Percentiles rank a stretch among this genome's conserved stretches.
Conservation (phyloP, 2,797 vertebrate genomes). For the Spondyliosoma cantharus region DNA sequence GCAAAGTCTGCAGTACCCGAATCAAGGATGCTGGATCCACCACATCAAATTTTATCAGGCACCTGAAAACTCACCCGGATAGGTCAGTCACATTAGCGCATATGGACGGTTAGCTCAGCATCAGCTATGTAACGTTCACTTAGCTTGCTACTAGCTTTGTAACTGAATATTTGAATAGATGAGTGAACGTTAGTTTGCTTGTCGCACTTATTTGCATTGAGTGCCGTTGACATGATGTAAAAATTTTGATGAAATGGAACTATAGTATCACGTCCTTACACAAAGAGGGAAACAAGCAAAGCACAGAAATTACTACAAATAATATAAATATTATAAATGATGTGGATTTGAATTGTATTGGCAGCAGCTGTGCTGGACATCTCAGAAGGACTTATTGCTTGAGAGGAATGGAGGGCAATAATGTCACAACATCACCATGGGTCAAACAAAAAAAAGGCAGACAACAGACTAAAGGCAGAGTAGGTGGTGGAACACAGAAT, state of each 20-base stretch:
- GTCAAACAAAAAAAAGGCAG: slow-evolving; percentile 27
- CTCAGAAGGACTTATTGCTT: neutral
- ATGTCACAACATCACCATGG: slow-evolving; percentile 20
- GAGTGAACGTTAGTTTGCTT: too few relatives aligned
- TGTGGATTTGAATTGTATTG: neutral
- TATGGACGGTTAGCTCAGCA: too few relatives aligned
- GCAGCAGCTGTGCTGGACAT: slow-evolving; percentile 13
- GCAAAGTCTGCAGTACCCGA: too few relatives aligned
- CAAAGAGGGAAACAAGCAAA: neutral
- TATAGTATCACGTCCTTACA: neutral
- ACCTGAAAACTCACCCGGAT: too few relatives aligned
- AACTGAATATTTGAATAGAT: too few relatives aligned
- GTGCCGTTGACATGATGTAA: too few relatives aligned
- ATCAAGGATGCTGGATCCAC: too few relatives aligned
- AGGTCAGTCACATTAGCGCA: too few relatives aligned
- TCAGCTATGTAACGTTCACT: too few relatives aligned
- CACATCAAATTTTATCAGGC: too few relatives aligned
- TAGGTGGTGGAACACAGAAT: slow-evolving; percentile 13
- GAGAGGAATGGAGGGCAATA: neutral
- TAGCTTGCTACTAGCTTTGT: too few relatives aligned
- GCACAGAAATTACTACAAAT: neutral
- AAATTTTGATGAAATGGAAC: neutral
- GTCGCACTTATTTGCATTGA: too few relatives aligned
- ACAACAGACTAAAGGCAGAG: slow-evolving; percentile 25
- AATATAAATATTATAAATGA: neutral